These are phyloP conservation scores for Tipula confusa DNA, from an alignment of 2,888 invertebrate genomes.

Conservation along the genomic window DNA sequence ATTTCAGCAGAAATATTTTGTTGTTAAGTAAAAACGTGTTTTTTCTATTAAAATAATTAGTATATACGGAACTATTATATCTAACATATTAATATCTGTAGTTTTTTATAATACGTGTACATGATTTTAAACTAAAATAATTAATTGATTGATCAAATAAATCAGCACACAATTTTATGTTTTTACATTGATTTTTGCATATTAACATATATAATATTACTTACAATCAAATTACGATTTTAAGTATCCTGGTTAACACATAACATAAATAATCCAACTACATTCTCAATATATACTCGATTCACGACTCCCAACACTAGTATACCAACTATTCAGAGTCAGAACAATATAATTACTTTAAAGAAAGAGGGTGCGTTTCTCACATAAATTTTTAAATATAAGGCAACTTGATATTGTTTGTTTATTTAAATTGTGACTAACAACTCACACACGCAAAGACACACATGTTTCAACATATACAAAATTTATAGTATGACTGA, in stretches of 20 bases:
- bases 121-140: not conserved
- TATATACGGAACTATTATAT: no score
- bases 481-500: not conserved
- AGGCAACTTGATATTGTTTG: not conserved
- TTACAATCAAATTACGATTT: not conserved
- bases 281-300: not conserved
- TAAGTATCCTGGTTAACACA: not conserved
- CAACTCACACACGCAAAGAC: not conserved
- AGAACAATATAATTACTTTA: not conserved
- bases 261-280: not conserved
- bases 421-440: not conserved
- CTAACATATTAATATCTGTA: no score
- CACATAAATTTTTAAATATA: not conserved
- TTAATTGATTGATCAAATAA: not conserved
- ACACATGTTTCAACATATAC: no score
- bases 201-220: not conserved
- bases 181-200: not conserved
- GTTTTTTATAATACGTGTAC: not conserved
- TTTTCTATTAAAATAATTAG: no score
- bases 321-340: not conserved
- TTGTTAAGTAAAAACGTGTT: no score
- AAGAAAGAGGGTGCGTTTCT: constrained; percentile 16
- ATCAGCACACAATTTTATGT: not conserved
- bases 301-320: not conserved
- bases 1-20: no score